Percentiles rank a stretch among this genome's conserved stretches.
These are phyloP conservation scores for Myotis vivesi DNA, from an alignment of 2,797 vertebrate species.

Conservation along the genomic window DNA sequence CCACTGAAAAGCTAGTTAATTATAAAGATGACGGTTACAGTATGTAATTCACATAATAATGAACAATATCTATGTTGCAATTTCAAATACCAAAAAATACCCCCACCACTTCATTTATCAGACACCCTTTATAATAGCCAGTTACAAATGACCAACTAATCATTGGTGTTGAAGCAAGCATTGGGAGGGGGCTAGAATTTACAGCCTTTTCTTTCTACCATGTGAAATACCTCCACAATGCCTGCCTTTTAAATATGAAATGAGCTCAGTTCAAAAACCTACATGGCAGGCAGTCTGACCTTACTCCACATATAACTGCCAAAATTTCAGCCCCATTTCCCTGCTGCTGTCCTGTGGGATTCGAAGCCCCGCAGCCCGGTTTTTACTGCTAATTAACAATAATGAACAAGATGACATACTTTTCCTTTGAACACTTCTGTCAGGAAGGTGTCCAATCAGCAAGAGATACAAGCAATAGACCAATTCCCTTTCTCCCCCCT, in stretches of 20 bases:
- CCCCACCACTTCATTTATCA: not conserved
- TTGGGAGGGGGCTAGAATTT: not conserved
- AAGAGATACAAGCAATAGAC: not conserved
- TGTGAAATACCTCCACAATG: not conserved
- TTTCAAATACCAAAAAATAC: not conserved
- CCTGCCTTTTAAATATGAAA: not conserved
- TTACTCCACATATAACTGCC: not conserved
- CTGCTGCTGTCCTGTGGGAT: not conserved
- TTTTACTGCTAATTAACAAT: constrained; percentile 68
- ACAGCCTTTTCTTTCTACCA: not conserved
- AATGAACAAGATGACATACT: constrained; percentile 60
- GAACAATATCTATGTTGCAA: not conserved
- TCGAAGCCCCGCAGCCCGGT: not conserved
- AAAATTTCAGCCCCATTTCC: constrained; percentile 40
- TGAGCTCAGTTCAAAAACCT: not conserved
- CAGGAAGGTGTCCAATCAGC: constrained; percentile 35
- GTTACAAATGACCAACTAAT: not conserved
- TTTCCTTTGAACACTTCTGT: constrained; percentile 53
- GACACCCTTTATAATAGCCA: not conserved
- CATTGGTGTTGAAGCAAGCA: not conserved
- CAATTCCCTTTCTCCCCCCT: not conserved
- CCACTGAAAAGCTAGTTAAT: constrained; percentile 34
- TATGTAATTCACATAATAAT: not conserved
- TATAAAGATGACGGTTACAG: not conserved
- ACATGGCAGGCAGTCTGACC: not conserved